Conservation (phyloP, 1,140 invertebrate genomes). For the Calliphora vicina region DNA sequence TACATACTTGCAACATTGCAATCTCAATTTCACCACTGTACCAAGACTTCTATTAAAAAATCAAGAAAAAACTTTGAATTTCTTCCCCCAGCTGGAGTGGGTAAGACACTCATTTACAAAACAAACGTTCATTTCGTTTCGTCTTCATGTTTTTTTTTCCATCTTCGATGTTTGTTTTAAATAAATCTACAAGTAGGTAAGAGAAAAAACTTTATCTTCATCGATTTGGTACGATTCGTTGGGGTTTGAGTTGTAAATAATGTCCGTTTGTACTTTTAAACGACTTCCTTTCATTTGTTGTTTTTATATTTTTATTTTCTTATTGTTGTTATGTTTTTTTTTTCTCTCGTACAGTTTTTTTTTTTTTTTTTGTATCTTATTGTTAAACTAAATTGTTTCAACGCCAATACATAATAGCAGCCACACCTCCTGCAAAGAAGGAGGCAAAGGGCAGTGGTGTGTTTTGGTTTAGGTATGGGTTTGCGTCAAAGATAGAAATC, state of each 20-base stretch:
- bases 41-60: neutral
- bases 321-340: neutral
- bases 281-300: slow-evolving; percentile 62
- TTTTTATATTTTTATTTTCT: slow-evolving; percentile 36
- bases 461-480: neutral
- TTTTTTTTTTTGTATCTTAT: slow-evolving; percentile 47
- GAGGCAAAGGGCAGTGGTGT: neutral
- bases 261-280: slow-evolving; percentile 64
- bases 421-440: neutral
- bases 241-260: slow-evolving; percentile 62
- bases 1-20: too few species aligned
- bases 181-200: slow-evolving; percentile 1
- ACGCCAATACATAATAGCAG: slow-evolving; percentile 62
- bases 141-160: slow-evolving; percentile 42
- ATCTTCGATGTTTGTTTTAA: slow-evolving; percentile 14
- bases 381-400: slow-evolving; percentile 58
- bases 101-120: neutral
- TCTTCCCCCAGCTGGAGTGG: neutral
- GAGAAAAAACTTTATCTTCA: slow-evolving; percentile 4
- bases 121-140: neutral
- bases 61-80: neutral
- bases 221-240: slow-evolving; percentile 35
- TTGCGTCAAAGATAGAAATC: slow-evolving; percentile 62
- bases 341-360: too few species aligned
- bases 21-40: neutral